Evolutionary conservation across 2,113 vertebrate genomes (phyloP).

Genomic region (Apteryx mantelli): DNA sequence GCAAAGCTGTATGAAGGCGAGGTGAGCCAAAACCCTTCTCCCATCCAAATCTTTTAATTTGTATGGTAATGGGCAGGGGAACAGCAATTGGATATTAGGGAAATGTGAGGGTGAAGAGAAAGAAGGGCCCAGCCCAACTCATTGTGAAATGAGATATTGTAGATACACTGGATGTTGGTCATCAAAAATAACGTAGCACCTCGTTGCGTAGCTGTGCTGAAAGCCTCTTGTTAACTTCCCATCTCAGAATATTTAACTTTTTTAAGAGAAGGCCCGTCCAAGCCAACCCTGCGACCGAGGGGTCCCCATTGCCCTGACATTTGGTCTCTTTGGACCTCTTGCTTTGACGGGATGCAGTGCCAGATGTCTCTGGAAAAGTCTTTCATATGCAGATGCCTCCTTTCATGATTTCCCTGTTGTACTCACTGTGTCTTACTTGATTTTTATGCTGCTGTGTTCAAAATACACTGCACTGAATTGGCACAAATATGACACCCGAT

Average conservation of each 20-base stretch:
- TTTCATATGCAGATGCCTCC: neutral
- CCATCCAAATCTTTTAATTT: too few relatives aligned
- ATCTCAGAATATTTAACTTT: neutral
- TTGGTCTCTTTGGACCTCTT: neutral
- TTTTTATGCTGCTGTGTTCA: neutral
- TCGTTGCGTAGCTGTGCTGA: neutral
- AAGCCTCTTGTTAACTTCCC: neutral
- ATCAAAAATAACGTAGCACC: too few relatives aligned
- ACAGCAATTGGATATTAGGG: too few relatives aligned
- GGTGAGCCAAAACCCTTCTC: too few relatives aligned
- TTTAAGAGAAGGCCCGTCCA: neutral
- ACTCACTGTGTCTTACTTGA: neutral
- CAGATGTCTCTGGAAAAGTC: neutral
- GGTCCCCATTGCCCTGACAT: neutral
- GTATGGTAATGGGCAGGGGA: too few relatives aligned
- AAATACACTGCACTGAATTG: too few relatives aligned
- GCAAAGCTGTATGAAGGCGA: too few relatives aligned
- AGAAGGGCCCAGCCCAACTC: too few relatives aligned
- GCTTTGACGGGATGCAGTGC: neutral
- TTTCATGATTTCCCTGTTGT: accelerated
- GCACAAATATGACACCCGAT: neutral
- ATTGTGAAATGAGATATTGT: too few relatives aligned
- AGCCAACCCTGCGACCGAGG: neutral
- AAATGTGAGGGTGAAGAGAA: too few relatives aligned
- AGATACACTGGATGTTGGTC: too few relatives aligned